Base-by-base conservation (phyloP, 2,888 invertebrate species). In the Nezara viridula region DNA sequence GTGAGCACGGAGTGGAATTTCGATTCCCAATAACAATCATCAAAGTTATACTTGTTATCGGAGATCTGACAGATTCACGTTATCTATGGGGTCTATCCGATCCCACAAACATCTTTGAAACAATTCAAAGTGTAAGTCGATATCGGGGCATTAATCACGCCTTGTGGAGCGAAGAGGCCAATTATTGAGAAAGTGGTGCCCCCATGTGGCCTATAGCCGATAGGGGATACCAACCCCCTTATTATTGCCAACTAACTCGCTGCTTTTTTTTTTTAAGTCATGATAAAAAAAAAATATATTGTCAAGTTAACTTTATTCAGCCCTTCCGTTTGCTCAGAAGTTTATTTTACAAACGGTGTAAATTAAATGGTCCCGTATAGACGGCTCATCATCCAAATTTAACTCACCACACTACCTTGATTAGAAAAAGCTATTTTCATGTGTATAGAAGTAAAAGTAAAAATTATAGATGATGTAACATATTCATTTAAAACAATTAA, bases 91-190 rank as follows among this genome's bases (percentile, higher is more conserved):
- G 37, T 21, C 24, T 12, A 81, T 4, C 81, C 44, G 81, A 81
- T 24, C 81, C 81, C 81, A 81, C 81, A 81, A 81, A 81, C 81
- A 40, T 81, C 81, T 81, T 81, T 40, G 40, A 81, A 81, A 81
- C 81, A 81, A 81, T 81, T 81, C 81, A 81, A 77, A 81, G 40
- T 40, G 81, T 81, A 81, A 81, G 40, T 44, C 4, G 81, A 81
- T 81, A 81, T 32, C 19, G 4, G 81, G 81, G n/a, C 81, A 81
- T 81, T 81, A 81, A 81, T 81, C 81, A 81, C 40, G 24, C 81
- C 24, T 44, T 44, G 81, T 44, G 44, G 81, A 81, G 44, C n/a
- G 44, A n/a, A 44, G 81, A 44, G 44, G 81, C 81, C 81, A 81
- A 81, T 81, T 81, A 81, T 44, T 44, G 24, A 24, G 40, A 44